phyloP scores from a whole-genome alignment of 2,113 vertebrate species.

The Pteronura brasiliensis region DNA sequence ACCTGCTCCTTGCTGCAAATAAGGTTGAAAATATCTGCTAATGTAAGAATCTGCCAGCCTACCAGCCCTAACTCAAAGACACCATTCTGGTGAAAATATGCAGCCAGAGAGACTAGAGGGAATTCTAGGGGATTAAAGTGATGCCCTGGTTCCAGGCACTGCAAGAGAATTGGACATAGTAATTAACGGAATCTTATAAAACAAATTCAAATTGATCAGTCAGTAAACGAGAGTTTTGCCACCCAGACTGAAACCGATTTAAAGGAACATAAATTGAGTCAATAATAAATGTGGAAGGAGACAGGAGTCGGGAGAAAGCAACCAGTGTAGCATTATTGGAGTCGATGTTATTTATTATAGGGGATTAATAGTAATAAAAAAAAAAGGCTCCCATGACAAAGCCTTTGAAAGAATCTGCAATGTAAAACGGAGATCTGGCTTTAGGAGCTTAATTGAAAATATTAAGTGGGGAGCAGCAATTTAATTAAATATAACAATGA shows the following conservation, averaged over 20 bases:
- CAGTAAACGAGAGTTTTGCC: constrained; percentile 66
- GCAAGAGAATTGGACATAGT: constrained; percentile 24
- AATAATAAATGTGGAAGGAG: constrained; percentile 66
- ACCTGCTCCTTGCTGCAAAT: neutral
- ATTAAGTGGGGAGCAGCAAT: constrained; percentile 61
- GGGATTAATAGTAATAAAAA: constrained; percentile 60
- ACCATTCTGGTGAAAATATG: neutral
- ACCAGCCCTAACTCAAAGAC: neutral
- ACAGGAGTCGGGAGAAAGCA: constrained; percentile 6
- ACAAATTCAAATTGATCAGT: constrained; percentile 69
- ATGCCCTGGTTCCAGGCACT: neutral
- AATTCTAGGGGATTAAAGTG: neutral
- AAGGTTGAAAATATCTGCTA: neutral
- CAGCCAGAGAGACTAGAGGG: neutral
- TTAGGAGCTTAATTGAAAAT: constrained; percentile 66
- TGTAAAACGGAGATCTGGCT: constrained; percentile 54
- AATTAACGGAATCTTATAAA: constrained; percentile 76
- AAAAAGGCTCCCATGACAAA: constrained; percentile 30
- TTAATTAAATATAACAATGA: constrained; percentile 68
- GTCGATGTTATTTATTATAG: constrained; percentile 73
- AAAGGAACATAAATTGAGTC: constrained; percentile 72
- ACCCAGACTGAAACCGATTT: constrained; percentile 63
- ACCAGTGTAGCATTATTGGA: constrained; percentile 42
- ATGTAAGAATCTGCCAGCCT: neutral
- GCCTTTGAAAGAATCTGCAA: constrained; percentile 58